Conservation (phyloP, 2,797 vertebrate species). For the Semotilus atromaculatus region DNA sequence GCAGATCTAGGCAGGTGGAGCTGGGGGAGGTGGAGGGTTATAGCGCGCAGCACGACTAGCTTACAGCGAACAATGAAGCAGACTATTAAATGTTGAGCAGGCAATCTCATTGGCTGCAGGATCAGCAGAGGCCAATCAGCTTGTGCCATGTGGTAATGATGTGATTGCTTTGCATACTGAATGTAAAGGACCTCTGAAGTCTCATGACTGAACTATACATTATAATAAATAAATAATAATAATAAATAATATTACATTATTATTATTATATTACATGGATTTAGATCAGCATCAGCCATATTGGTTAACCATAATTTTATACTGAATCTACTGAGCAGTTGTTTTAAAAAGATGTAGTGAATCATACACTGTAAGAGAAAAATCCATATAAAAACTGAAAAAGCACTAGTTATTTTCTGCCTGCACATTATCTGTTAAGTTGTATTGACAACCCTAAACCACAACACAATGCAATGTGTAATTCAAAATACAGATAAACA, state of each 20-base stretch:
- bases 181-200: not conserved
- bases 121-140: not conserved
- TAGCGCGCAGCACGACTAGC: too few species aligned
- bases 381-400: not conserved
- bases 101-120: too few species aligned
- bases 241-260: not conserved
- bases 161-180: not conserved
- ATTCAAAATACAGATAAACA: not conserved
- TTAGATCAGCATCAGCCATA: not conserved
- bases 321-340: not conserved
- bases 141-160: not conserved
- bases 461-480: not conserved
- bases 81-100: too few species aligned
- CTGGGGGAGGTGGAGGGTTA: not conserved
- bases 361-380: not conserved
- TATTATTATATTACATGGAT: not conserved
- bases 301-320: not conserved
- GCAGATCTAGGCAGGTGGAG: not conserved
- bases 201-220: not conserved
- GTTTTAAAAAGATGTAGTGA: not conserved
- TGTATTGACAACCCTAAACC: not conserved
- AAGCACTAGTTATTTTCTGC: not conserved
- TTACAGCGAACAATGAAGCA: too few species aligned
- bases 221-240: too few species aligned
- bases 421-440: not conserved